A percentile compares a stretch with the other conserved stretches of the same genome.
These are phyloP conservation scores for Staurois parvus DNA, from an alignment of 2,797 vertebrate species.

Conservation along the genomic window DNA sequence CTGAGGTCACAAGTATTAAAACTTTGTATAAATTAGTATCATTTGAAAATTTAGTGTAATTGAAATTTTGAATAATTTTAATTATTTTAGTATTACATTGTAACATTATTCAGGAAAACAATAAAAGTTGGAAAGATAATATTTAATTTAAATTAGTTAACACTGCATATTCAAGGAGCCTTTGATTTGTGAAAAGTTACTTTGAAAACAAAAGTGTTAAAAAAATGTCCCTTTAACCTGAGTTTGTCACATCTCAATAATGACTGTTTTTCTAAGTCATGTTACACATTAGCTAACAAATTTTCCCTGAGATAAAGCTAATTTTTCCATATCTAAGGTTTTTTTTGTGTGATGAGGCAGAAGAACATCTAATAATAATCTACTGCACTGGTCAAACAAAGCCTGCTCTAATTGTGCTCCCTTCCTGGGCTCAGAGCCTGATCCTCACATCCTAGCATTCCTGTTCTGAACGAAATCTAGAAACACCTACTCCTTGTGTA, in stretches of 20 bases:
- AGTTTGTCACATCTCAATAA: not conserved
- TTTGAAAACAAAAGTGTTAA: too few species aligned
- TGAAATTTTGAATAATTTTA: too few species aligned
- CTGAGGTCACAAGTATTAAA: too few species aligned
- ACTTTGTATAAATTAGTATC: too few species aligned
- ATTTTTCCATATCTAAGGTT: conserved; percentile 9
- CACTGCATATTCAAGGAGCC: too few species aligned
- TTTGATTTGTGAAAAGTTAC: too few species aligned
- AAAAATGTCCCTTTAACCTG: too few species aligned
- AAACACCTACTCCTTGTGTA: not conserved
- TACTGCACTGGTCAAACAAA: conserved; percentile 15
- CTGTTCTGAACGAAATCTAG: not conserved
- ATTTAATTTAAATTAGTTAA: too few species aligned
- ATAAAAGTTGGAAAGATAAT: too few species aligned
- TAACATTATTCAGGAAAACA: too few species aligned
- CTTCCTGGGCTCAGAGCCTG: not conserved
- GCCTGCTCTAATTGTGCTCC: not conserved
- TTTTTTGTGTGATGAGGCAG: conserved; percentile 6
- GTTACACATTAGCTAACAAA: not conserved
- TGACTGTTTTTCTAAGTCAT: not conserved
- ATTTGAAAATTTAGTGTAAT: too few species aligned
- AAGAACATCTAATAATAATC: not conserved
- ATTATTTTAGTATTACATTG: too few species aligned
- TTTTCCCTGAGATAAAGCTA: not conserved
- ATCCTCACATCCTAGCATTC: not conserved